Evolutionary conservation across 1,140 invertebrate genomes (phyloP), one percentile per base, ranked within the genome.

Genomic region (Brachystomella parvula): DNA sequence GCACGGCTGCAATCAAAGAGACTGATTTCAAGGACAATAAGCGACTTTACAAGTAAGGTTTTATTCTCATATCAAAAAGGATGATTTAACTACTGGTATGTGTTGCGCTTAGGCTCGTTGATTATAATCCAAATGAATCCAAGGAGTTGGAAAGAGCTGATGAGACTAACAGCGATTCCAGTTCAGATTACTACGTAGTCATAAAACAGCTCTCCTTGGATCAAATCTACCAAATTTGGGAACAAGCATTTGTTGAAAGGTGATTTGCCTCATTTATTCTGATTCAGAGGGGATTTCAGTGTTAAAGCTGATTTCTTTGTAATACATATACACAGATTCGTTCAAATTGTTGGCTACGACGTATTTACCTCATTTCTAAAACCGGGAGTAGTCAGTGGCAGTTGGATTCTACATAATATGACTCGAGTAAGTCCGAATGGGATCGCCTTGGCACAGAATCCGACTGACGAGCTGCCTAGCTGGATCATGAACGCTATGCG

Each of bases 401-500:
- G 69, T 29, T 61, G 75, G 57, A 75, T 80, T 32, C 73, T 75
- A 1, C 80, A 81, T 67, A 82, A 82, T 74, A 75, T 78, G 63
- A 75, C 77, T 30, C 75, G 76, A 62, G 61, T 80, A 30, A 79
- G 77, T 65, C 32, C 26, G 47, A 31, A 75, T 73, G 68, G 65
- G 3, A 44, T 69, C 44, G 71, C 70, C 3, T n/a, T 70, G 2
- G 21, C 53, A 35, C 28, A 21, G 19, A 26, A 56, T 31, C 28
- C 56, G 19, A 47, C 9, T 33, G 78, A 81, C 65, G 79, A 82
- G 63, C 68, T 82, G 28, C 81, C 81, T 39, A 75, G 76, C 64
- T 82, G 80, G 80, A 75, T 81, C 0, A 67, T 81, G 39, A 79
- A 77, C 44, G 81, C 81, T 3, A 82, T 82, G 81, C 79, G 80